These are phyloP conservation scores for Dynastes maya DNA, from an alignment of 2,888 invertebrate species.

Conservation along the genomic window DNA sequence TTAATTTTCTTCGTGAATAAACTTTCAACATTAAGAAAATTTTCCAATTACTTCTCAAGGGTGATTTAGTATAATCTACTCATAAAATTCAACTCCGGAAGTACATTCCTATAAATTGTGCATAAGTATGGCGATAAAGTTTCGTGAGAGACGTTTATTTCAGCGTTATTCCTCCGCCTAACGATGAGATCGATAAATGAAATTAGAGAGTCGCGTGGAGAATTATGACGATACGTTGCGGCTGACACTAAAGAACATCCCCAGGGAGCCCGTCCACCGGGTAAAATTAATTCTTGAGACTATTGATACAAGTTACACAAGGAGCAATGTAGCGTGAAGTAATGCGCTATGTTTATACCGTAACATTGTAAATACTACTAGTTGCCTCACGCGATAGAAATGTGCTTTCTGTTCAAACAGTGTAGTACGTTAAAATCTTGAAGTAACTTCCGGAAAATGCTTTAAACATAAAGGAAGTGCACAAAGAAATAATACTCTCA, in stretches of 20 bases:
- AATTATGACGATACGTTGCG: constrained; percentile 4
- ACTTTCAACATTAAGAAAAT: background rate
- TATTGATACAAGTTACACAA: background rate
- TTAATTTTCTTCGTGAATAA: background rate
- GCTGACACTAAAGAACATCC: constrained; percentile 1
- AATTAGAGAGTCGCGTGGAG: constrained; percentile 18
- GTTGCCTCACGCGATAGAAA: background rate
- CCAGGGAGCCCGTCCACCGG: background rate
- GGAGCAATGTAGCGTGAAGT: background rate
- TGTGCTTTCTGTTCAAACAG: too few species aligned
- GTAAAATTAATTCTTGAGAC: background rate
- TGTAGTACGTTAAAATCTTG: too few species aligned
- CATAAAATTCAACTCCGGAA: constrained; percentile 1
- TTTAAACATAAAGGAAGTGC: too few species aligned
- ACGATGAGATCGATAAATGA: constrained; percentile 23
- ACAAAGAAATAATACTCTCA: too few species aligned
- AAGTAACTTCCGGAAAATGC: too few species aligned
- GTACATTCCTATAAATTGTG: background rate
- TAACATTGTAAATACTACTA: background rate
- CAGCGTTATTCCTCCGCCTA: background rate
- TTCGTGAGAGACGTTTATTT: constrained; percentile 7
- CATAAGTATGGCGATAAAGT: background rate
- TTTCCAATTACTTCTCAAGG: background rate
- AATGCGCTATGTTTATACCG: background rate
- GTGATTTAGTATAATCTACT: background rate